Evolutionary conservation across 2,797 vertebrate genomes (phyloP), one percentile per base, ranked within the genome.

Genomic region (Carduelis carduelis): DNA sequence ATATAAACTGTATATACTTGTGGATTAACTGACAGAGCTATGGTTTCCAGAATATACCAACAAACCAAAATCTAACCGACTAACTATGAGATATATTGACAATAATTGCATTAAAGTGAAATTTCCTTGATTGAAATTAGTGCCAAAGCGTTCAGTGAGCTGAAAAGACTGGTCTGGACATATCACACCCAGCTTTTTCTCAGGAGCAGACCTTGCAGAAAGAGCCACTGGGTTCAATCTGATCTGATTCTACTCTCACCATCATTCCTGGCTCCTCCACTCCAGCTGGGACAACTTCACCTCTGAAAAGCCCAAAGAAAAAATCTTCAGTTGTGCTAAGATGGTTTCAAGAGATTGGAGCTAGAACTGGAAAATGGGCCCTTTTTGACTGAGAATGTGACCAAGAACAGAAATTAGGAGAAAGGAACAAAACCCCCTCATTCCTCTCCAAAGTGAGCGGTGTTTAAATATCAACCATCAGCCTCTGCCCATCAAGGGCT

Each of bases 391-490:
- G 59, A 60, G 43, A 63, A 49, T 11, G 12, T n/a, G 70, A 47
- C 56, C 59, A 63, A 88, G 63, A 81, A 63, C 0, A 14, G 46
- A 53, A 70, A 52, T 50, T 8, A 64, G 21, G 53, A 26, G 35
- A 52, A 76, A 50, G 8, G 2, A 39, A 55, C 23, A 24, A 34
- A 24, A 22, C 3, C 0, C 10, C 53, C 13, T 44, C 2, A 0
- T 9, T 4, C 17, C 19, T 37, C 52, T 75, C 49, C 14, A 23
- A 55, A 87, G 24, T 8, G 6, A 82, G 28, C 4, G 22, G 30
- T 50, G 43, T 75, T 88, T 72, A 87, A 87, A 89, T 6, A 59
- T 3, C 49, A 72, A 28, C 35, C 39, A 30, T 5, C 68, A 79
- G 22, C 44, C 46, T 71, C 39, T 91, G 53, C 50, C 61, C 28